A percentile compares a stretch with the other conserved stretches of the same genome.
Evolutionary conservation across 2,888 invertebrate genomes (phyloP).

Genomic region (Teleiodes luculella): DNA sequence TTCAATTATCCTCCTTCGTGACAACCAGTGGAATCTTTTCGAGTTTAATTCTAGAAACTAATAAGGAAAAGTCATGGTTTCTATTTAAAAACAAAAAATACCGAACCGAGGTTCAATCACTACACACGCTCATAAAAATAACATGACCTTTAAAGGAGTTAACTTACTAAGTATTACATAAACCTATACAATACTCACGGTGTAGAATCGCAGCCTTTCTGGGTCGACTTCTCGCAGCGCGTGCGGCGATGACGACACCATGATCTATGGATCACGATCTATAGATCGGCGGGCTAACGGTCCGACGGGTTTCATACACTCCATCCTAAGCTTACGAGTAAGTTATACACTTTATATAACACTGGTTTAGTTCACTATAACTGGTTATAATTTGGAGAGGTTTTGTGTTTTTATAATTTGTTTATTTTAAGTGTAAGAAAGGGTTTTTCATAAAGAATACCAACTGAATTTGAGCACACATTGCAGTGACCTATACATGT

Average conservation of each 20-base stretch:
- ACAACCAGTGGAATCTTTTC: no score
- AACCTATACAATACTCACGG: slow-evolving; percentile 49
- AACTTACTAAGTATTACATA: neutral
- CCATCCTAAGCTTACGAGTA: slow-evolving; percentile 22
- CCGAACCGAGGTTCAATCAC: neutral
- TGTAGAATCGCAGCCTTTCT: slow-evolving; percentile 72
- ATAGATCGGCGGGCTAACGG: slow-evolving; percentile 46
- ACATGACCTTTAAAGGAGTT: no score
- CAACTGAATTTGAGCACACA: no score
- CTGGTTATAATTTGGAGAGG: no score
- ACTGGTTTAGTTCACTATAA: neutral
- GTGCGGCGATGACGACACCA: slow-evolving; percentile 76
- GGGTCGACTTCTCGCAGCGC: slow-evolving; percentile 73
- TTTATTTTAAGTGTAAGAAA: no score
- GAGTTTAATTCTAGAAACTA: no score
- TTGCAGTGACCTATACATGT: no score
- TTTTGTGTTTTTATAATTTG: no score
- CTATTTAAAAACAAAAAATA: no score
- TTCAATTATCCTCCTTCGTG: no score
- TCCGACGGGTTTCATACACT: slow-evolving; percentile 29
- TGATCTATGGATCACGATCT: slow-evolving; percentile 68
- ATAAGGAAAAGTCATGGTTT: no score
- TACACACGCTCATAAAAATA: neutral
- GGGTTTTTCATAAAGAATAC: no score
- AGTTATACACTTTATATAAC: neutral